Evolutionary conservation across 2,797 vertebrate species (phyloP).

Genomic region (Phataginus tetradactyla): DNA sequence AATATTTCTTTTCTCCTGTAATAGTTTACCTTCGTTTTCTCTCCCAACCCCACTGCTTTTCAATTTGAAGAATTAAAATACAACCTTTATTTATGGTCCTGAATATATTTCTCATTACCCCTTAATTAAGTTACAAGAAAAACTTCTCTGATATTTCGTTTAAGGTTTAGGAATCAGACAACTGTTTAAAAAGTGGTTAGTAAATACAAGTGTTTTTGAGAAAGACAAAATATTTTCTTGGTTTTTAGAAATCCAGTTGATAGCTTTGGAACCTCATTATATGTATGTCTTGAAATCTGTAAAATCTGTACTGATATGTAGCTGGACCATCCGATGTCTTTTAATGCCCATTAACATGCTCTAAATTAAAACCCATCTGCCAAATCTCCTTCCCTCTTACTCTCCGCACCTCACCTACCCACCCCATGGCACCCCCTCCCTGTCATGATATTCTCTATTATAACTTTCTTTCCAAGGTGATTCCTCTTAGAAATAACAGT

Average conservation of each 20-base stretch:
- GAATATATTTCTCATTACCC: background rate
- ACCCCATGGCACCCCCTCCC: too few species aligned
- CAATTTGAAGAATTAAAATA: background rate
- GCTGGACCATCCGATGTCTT: background rate
- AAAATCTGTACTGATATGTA: background rate
- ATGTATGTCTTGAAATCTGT: background rate
- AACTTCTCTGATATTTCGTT: background rate
- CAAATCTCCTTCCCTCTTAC: background rate
- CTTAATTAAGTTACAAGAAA: background rate
- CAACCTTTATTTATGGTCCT: background rate
- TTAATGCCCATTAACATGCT: background rate
- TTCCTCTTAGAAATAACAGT: background rate
- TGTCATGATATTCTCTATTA: background rate
- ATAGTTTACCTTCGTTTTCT: background rate
- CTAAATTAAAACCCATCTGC: background rate
- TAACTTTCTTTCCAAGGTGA: background rate
- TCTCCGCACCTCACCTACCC: background rate
- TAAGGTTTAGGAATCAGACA: background rate
- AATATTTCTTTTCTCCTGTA: background rate
- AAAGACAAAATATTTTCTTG: background rate
- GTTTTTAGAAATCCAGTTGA: background rate
- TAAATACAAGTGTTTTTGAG: background rate
- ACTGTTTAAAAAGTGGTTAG: background rate
- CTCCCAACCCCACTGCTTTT: background rate
- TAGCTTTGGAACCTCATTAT: background rate